Percentiles rank a stretch among this genome's conserved stretches.
Conservation (phyloP, 2,888 invertebrate species). For the Drosophila pseudotalamancana region DNA sequence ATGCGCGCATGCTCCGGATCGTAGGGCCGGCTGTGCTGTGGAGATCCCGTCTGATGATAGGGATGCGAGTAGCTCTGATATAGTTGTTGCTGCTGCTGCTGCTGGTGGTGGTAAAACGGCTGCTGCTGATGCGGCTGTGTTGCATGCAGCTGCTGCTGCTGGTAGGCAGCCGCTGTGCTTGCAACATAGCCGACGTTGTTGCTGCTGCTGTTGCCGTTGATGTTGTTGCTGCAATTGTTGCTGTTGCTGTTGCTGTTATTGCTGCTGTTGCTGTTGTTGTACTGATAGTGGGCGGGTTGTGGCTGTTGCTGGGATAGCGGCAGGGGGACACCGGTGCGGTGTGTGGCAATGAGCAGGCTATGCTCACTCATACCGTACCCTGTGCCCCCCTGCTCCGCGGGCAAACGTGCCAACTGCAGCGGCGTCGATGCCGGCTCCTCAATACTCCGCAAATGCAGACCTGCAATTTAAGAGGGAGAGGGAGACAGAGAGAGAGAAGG, state of each 20-base stretch:
- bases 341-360: conserved; percentile 82
- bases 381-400: conserved; percentile 88
- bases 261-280: conserved; percentile 44
- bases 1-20: conserved; percentile 95
- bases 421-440: conserved; percentile 89
- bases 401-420: conserved; percentile 84
- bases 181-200: conserved; percentile 35
- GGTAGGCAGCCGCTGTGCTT: conserved; percentile 69
- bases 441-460: conserved; percentile 93
- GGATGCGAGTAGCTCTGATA: conserved; percentile 61
- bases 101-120: conserved; percentile 10
- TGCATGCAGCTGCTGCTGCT: conserved; percentile 50
- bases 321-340: conserved; percentile 85
- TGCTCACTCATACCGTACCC: conserved; percentile 87
- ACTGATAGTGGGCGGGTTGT: conserved; percentile 67
- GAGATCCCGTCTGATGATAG: conserved; percentile 63
- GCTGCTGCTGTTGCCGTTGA: conserved; percentile 16
- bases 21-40: conserved; percentile 85
- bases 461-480: conserved; percentile 85
- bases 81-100: conserved; percentile 51
- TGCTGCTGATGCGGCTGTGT: conserved; percentile 36
- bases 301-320: conserved; percentile 76
- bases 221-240: conserved; percentile 11
- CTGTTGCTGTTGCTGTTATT: conserved; percentile 14
- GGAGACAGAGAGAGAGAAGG: background rate